Conservation (phyloP, 2,888 invertebrate genomes). For the Phyto melanocephala region DNA sequence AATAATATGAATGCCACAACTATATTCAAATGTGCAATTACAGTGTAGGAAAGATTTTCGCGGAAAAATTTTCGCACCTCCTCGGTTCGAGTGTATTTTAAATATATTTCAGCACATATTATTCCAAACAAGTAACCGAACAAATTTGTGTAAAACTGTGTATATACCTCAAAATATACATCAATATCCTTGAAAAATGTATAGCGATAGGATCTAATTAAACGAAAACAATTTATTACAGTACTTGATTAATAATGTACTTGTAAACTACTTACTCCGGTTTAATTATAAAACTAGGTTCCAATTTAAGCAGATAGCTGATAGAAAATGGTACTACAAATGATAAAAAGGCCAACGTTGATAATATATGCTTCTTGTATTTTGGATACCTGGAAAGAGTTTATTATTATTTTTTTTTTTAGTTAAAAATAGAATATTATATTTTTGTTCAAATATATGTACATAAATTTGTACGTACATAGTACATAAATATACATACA, state of each 20-base stretch:
- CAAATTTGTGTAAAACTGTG: slow-evolving; percentile 74
- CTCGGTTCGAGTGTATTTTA: slow-evolving; percentile 62
- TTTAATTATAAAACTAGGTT: slow-evolving; percentile 71
- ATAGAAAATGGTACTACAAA: slow-evolving; percentile 62
- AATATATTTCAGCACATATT: slow-evolving; percentile 71
- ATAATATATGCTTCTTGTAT: slow-evolving; percentile 33
- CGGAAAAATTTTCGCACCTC: slow-evolving; percentile 44
- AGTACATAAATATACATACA: too few species aligned
- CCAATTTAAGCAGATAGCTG: slow-evolving; percentile 71
- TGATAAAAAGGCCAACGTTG: slow-evolving; percentile 32
- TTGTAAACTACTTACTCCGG: slow-evolving; percentile 73
- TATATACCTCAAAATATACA: slow-evolving; percentile 72
- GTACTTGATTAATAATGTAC: too few species aligned
- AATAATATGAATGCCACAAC: slow-evolving; percentile 67
- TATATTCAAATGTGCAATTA: slow-evolving; percentile 64
- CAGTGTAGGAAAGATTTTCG: slow-evolving; percentile 66
- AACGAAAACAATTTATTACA: background rate
- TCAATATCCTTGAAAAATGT: slow-evolving; percentile 72
- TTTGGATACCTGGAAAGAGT: slow-evolving; percentile 61
- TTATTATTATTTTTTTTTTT: too few species aligned
- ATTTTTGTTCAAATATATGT: too few species aligned
- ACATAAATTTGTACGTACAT: too few species aligned
- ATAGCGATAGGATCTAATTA: slow-evolving; percentile 72
- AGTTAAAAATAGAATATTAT: too few species aligned
- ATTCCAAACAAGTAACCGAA: slow-evolving; percentile 75